Percentiles rank a stretch among this genome's conserved stretches.
Conservation (phyloP, 92 coral and sea anemone genomes). For the Metridium senile region DNA sequence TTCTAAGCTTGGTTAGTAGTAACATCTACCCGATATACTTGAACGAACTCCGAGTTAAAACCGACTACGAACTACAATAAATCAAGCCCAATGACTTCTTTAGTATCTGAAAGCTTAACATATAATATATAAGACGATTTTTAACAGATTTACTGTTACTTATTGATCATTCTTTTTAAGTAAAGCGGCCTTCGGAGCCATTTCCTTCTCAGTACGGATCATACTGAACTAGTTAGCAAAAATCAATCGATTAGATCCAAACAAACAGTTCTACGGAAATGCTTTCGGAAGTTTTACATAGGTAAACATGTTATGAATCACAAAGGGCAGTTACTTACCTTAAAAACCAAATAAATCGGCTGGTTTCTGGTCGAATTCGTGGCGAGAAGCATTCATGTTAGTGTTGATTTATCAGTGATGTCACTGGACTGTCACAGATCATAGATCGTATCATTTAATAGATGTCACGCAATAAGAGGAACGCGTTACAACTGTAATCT, state of each 20-base stretch:
- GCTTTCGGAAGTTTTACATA: neutral
- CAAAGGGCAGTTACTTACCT: neutral
- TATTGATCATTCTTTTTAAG: too few species aligned
- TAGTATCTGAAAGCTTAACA: too few species aligned
- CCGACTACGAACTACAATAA: too few species aligned
- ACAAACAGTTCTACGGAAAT: neutral
- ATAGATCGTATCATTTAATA: neutral
- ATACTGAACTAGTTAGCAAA: neutral
- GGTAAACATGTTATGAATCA: neutral
- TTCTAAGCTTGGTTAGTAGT: too few species aligned
- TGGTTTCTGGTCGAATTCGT: neutral
- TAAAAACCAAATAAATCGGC: neutral
- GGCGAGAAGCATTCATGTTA: neutral
- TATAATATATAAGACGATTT: too few species aligned
- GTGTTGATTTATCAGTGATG: constrained; percentile 5
- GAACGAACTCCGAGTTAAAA: too few species aligned
- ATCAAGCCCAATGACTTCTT: too few species aligned
- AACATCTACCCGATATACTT: too few species aligned
- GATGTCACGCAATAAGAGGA: neutral
- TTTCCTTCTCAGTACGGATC: too few species aligned
- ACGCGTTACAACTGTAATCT: neutral
- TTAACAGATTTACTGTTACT: too few species aligned
- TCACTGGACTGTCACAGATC: neutral
- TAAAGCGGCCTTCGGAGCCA: too few species aligned
- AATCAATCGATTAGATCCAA: neutral